Base-by-base conservation (phyloP, 53 echinoderm and acorn worm genomes). In the Actinopyga echinites region DNA sequence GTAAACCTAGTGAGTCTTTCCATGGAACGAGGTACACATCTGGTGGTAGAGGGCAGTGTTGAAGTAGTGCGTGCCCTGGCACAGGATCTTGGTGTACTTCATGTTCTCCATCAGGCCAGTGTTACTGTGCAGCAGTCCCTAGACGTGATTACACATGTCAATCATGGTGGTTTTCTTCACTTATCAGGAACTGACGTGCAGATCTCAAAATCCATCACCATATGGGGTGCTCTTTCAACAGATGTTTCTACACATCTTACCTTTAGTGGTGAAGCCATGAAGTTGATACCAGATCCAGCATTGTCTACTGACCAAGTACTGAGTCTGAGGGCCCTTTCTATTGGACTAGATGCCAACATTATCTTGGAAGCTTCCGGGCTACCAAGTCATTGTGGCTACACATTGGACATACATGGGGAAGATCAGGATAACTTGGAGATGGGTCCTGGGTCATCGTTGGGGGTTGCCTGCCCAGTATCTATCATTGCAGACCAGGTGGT, bases 381-480 rank as follows among this genome's bases (percentile, higher is more conserved):
- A 54, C 32, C 81, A 13, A 89, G 73, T 44, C 30, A 80, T 60
- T 95, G 95, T 84, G 95, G 95, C 4, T 95, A 95, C 35, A 36
- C 87, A 3, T 63, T 95, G 69, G 57, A 91, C 1, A 73, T 93
- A 22, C 65, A 80, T 28, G 65, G 84, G 7, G 20, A 26, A 9
- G 83, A 77, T 28, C 56, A 30, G 4, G 74, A 71, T 20, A 58
- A 33, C 33, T 28, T 95, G 8, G 42, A 69, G 3, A 92, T 92
- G 95, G 83, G 78, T 24, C 25, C 42, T 4, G 69, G 79, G 24
- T 90, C 90, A 4, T 77, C 83, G 5, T 75, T 95, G 44, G 35
- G 24, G 11, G 87, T 92, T 23, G 92, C 85, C 20, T 95, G 95
- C 37, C 69, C 80, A 15, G 73, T 86, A 17, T 55, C 49, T 30